Conservation (phyloP, 2,797 vertebrate species). For the Lindbergichthys nudifrons region DNA sequence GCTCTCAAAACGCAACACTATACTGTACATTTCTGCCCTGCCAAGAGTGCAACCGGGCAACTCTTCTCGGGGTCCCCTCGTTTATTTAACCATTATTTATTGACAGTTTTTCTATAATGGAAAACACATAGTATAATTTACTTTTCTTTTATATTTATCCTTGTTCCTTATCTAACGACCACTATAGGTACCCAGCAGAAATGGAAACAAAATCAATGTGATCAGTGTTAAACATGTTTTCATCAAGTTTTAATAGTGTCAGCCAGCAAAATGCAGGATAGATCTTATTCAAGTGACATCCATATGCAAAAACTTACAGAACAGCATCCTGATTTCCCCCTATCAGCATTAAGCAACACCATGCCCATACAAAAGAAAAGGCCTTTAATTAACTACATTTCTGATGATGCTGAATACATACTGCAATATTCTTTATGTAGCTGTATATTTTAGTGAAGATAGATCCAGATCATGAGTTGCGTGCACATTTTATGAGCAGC, state of each 20-base stretch:
- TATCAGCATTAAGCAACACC: conserved; percentile 71
- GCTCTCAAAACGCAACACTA: conserved; percentile 74
- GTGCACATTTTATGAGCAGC: conserved; percentile 71
- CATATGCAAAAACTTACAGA: conserved; percentile 68
- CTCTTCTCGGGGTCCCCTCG: neutral
- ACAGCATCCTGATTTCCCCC: conserved; percentile 68
- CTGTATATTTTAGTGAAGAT: conserved; percentile 74
- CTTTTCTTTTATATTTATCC: neutral
- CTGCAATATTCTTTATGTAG: conserved; percentile 59
- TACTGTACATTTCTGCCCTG: conserved; percentile 63
- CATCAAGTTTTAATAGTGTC: conserved; percentile 81
- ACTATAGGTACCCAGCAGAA: neutral
- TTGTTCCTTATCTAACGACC: neutral
- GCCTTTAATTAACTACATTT: conserved; percentile 70
- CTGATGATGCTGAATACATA: conserved; percentile 62
- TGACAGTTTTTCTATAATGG: neutral
- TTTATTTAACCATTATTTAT: neutral
- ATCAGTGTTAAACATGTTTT: conserved; percentile 57
- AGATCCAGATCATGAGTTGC: conserved; percentile 56
- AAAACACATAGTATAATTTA: neutral
- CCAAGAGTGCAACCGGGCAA: conserved; percentile 30
- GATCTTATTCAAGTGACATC: conserved; percentile 69
- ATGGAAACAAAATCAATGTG: conserved; percentile 38
- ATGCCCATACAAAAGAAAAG: conserved; percentile 82
- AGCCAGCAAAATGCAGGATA: conserved; percentile 74